Evolutionary conservation across 1,140 invertebrate species (phyloP).

Genomic region (Ceratina japonica): DNA sequence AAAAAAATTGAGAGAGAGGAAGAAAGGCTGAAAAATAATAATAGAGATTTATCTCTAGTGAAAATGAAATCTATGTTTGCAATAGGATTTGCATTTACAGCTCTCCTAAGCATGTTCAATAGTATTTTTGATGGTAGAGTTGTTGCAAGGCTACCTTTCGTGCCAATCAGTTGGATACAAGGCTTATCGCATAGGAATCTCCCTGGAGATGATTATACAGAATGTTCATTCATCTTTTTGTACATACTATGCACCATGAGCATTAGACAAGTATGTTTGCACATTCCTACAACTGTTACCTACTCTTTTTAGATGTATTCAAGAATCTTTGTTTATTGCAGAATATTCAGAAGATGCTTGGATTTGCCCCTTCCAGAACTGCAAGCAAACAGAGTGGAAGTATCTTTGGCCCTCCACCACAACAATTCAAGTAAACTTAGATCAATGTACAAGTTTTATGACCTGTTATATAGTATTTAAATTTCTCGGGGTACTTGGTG

Average conservation of each 20-base stretch:
- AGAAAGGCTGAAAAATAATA: slow-evolving; percentile 98
- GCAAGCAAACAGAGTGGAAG: slow-evolving; percentile 96
- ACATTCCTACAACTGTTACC: no score
- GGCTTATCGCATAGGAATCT: slow-evolving; percentile 98
- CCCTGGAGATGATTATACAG: slow-evolving; percentile 97
- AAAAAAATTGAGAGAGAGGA: slow-evolving; percentile 99
- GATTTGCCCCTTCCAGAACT: slow-evolving; percentile 97
- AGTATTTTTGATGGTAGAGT: slow-evolving; percentile 99
- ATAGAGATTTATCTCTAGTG: slow-evolving; percentile 97
- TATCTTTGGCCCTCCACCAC: slow-evolving; percentile 88
- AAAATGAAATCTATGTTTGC: slow-evolving; percentile 99
- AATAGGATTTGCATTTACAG: slow-evolving; percentile 98
- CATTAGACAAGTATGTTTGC: slow-evolving; percentile 87
- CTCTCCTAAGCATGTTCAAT: slow-evolving; percentile 98
- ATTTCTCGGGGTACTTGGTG: slow-evolving; percentile 17
- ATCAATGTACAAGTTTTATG: background rate
- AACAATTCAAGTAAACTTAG: slow-evolving; percentile 86
- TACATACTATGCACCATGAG: slow-evolving; percentile 99
- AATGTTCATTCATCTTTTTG: slow-evolving; percentile 99
- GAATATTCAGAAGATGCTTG: slow-evolving; percentile 98
- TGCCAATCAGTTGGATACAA: slow-evolving; percentile 97
- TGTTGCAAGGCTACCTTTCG: slow-evolving; percentile 97
- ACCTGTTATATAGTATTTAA: slow-evolving; percentile 7
- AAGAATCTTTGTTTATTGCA: slow-evolving; percentile 79
- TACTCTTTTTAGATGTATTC: slow-evolving; percentile 36